These are phyloP conservation scores for Troides oblongomaculatus DNA, from an alignment of 2,888 invertebrate species.

Conservation along the genomic window DNA sequence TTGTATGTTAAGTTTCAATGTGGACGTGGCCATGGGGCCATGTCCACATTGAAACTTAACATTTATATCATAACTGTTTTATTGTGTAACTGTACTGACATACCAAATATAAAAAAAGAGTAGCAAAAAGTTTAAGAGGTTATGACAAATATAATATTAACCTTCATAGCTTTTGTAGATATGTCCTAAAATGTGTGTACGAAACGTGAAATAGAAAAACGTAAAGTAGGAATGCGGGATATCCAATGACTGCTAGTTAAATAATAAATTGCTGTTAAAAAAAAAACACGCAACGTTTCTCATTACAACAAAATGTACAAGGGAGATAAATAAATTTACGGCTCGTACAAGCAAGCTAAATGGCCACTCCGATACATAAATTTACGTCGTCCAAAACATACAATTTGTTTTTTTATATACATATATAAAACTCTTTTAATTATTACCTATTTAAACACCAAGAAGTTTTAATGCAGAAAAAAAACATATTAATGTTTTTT, in stretches of 20 bases:
- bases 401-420: not conserved
- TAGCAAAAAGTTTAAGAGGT: too few species aligned
- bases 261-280: constrained; percentile 2
- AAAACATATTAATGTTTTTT: not conserved
- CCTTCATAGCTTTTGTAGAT: too few species aligned
- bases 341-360: not conserved
- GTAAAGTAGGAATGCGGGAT: not conserved
- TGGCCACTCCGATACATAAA: constrained; percentile 10
- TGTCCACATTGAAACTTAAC: too few species aligned
- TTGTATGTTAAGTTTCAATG: too few species aligned
- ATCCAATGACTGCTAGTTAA: not conserved
- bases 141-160: too few species aligned
- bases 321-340: constrained; percentile 16
- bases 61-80: too few species aligned
- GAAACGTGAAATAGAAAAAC: not conserved
- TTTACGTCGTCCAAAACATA: constrained; percentile 8
- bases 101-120: too few species aligned
- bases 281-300: constrained; percentile 5
- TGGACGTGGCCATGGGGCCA: too few species aligned
- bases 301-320: constrained; percentile 13
- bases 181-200: too few species aligned
- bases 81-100: too few species aligned
- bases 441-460: not conserved
- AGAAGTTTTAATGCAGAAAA: not conserved
- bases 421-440: not conserved